Evolutionary conservation across 2,113 vertebrate species (phyloP), one percentile per base, ranked within the genome.

Genomic region (Elachura formosa): DNA sequence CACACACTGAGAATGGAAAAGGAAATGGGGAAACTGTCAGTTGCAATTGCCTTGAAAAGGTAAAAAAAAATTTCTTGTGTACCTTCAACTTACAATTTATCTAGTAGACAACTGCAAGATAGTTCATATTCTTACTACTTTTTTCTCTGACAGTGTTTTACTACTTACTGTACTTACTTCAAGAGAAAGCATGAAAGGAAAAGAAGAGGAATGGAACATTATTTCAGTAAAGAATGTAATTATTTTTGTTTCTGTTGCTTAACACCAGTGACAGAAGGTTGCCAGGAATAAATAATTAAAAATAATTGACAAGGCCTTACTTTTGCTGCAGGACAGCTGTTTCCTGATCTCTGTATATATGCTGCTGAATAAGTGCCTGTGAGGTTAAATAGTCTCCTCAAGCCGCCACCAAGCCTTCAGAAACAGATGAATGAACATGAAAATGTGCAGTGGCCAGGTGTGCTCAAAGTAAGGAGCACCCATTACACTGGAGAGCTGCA

Each of bases 1-100:
- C 91, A 91, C 93, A 91, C 76, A 91, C 67, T 88, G 87, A 95
- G 88, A 93, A 63, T 67, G 67, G 82, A 88, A 95, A 93, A 77
- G 78, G 90, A 95, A 96, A 94, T 81, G 28, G 72, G 73, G 75
- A 94, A 91, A 74, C n/a, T 80, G 89, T 90, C 84, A 58, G 79
- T 91, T 86, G 58, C 43, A 51, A 96, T 67, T 96, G 78, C 62
- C 59, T 90, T 66, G 63, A 71, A 91, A 94, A 71, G 31, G 51
- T 10, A 25, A 73, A 82, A 82, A 73, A 87, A 40, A 80, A 3
- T 36, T 68, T 63, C n/a, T 83, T 68, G n/a, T 38, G 43, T 87
- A 85, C 63, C 51, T 85, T 85, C 41, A 76, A 85, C 45, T 73
- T 87, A 76, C 14, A 87, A 73, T 91, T 89, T 82, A 85, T 73